These are phyloP conservation scores for Pachycephus smyrnensis DNA, from an alignment of 2,888 invertebrate species.

Conservation along the genomic window DNA sequence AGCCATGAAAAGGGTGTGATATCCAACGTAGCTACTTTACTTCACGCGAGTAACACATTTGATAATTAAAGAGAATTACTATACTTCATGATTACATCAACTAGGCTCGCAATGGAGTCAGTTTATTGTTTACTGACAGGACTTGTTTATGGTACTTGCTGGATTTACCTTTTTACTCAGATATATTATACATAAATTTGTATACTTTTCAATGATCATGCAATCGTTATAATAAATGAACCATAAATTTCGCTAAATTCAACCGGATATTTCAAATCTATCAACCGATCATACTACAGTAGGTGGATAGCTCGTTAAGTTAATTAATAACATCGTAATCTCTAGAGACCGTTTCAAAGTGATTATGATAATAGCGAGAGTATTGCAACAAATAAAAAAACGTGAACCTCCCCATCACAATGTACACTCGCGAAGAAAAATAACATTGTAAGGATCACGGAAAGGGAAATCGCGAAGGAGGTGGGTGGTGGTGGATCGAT, in stretches of 20 bases:
- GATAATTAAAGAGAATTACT: conserved; percentile 39
- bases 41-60: no score
- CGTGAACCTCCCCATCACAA: not conserved
- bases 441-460: not conserved
- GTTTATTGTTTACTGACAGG: not conserved
- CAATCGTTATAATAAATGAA: no score
- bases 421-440: not conserved
- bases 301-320: no score
- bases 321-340: no score
- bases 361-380: no score
- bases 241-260: no score
- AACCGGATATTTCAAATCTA: no score
- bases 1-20: no score
- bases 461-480: not conserved
- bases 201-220: no score
- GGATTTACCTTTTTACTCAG: not conserved
- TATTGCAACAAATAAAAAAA: not conserved
- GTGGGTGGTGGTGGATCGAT: not conserved
- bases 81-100: conserved; percentile 29
- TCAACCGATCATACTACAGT: no score
- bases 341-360: no score
- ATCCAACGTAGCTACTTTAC: no score
- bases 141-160: not conserved
- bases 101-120: not conserved
- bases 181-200: not conserved